These are phyloP conservation scores for Macaca nemestrina DNA, from an alignment of 2,113 vertebrate genomes.

Conservation along the genomic window DNA sequence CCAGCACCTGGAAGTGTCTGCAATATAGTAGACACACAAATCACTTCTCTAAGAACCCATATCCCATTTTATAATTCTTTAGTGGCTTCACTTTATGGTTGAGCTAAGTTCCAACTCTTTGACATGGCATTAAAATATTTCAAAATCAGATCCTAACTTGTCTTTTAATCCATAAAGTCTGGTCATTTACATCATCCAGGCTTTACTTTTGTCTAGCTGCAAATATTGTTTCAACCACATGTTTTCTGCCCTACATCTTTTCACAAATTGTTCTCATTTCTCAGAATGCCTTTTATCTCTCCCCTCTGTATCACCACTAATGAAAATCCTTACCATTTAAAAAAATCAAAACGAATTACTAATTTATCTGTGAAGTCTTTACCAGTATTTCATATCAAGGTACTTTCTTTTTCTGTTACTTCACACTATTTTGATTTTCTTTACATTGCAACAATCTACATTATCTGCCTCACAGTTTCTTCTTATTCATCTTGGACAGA, in stretches of 20 bases:
- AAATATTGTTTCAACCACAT: not conserved
- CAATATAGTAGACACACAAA: not conserved
- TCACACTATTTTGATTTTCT: not conserved
- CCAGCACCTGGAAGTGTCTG: not conserved
- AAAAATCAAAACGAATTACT: not conserved
- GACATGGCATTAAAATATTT: not conserved
- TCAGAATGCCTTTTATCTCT: not conserved
- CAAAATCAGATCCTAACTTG: not conserved
- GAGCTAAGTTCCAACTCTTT: not conserved
- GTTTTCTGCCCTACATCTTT: not conserved
- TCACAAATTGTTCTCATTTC: not conserved
- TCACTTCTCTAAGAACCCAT: not conserved
- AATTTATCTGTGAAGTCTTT: not conserved
- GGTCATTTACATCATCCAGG: not conserved
- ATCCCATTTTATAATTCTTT: not conserved
- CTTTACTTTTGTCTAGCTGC: not conserved
- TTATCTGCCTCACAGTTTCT: not conserved
- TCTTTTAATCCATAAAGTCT: not conserved
- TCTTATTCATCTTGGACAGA: not conserved
- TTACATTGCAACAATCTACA: not conserved
- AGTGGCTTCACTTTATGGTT: not conserved
- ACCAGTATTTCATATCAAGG: not conserved
- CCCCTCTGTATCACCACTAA: not conserved
- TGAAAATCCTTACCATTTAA: not conserved
- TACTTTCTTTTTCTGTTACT: not conserved